Base-by-base conservation (phyloP, 1,140 invertebrate species). In the Polypedilum vanderplanki region DNA sequence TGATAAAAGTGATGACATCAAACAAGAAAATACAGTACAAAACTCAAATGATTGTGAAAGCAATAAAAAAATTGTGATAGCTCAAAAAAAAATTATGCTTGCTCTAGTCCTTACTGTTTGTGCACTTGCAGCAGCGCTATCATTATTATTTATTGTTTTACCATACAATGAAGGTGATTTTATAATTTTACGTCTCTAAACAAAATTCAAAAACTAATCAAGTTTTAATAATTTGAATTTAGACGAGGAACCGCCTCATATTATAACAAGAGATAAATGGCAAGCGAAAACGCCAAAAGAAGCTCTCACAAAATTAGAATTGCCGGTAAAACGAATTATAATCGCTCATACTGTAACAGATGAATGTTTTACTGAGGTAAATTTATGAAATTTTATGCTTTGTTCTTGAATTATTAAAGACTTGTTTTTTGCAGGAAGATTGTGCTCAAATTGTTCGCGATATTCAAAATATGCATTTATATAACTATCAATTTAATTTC, bases 401-500 rank as follows among this genome's bases (percentile, higher is more conserved):
- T 9, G 9, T 3, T 15, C 15, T 46, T 46, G 2, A 46, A 46
- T 12, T 46, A 46, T 46, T 46, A 12, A 15, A 57, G 4, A n/a
- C 1, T 15, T 12, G 1, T 4, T 15, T 57, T n/a, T 57, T 57
- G 12, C 10, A 57, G 46, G 46, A 57, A 15, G 46, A 57, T 12
- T 57, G 46, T n/a, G n/a, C n/a, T 15, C 3, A 57, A 57, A 57
- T n/a, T 57, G 46, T 57, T 15, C 79, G 83, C 8, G 78, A 75
- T n/a, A 86, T 88, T 81, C 88, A 88, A 76, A 78, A 85, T 76
- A 82, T 81, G 41, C 87, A 88, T 77, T 85, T 86, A 33, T 33
- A 33, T 81, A 86, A 90, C 73, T 3, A 8, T n/a, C 81, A 77
- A 17, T 83, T 81, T 1, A 81, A 83, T 0, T 92, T 89, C 89